Conservation (phyloP, 2,888 invertebrate genomes). For the Cybosia mesomella region DNA sequence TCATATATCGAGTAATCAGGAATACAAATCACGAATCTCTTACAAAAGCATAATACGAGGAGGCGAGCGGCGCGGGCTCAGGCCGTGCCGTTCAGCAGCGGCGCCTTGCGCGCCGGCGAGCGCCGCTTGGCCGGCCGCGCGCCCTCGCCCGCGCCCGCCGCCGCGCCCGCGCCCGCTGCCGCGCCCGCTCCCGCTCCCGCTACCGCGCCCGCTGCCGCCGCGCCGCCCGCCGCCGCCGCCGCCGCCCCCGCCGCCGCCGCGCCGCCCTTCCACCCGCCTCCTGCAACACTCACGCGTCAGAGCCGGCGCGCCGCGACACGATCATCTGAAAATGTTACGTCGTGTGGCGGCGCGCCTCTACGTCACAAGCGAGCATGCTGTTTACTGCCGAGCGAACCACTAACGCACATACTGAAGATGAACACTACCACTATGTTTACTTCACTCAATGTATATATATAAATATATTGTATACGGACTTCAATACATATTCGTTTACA, state of each 20-base stretch:
- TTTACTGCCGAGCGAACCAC: constrained; percentile 37
- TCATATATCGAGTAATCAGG: constrained; percentile 84
- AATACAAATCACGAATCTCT: constrained; percentile 86
- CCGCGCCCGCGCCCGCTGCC: constrained; percentile 34
- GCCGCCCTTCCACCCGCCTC: constrained; percentile 84
- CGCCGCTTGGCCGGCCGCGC: constrained; percentile 57
- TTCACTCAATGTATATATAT: not conserved
- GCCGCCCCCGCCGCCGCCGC: constrained; percentile 53
- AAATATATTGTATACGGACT: constrained; percentile 1
- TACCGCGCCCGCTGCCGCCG: constrained; percentile 26
- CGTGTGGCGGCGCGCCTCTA: constrained; percentile 39
- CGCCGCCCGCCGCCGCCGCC: constrained; percentile 28
- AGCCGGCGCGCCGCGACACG: not conserved
- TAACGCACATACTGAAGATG: not conserved
- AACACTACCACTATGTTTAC: not conserved
- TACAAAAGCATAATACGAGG: constrained; percentile 85
- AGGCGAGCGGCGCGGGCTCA: constrained; percentile 34
- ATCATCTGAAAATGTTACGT: constrained; percentile 80
- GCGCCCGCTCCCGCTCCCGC: constrained; percentile 31
- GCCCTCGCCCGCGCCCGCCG: constrained; percentile 49
- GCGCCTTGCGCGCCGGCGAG: constrained; percentile 23
- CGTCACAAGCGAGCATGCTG: not conserved
- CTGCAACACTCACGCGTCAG: constrained; percentile 49
- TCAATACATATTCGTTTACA: not conserved
- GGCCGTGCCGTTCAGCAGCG: constrained; percentile 36